Percentiles rank a stretch among this genome's conserved stretches.
These are phyloP conservation scores for Diglossa brunneiventris DNA, from an alignment of 2,113 vertebrate genomes.

Conservation along the genomic window DNA sequence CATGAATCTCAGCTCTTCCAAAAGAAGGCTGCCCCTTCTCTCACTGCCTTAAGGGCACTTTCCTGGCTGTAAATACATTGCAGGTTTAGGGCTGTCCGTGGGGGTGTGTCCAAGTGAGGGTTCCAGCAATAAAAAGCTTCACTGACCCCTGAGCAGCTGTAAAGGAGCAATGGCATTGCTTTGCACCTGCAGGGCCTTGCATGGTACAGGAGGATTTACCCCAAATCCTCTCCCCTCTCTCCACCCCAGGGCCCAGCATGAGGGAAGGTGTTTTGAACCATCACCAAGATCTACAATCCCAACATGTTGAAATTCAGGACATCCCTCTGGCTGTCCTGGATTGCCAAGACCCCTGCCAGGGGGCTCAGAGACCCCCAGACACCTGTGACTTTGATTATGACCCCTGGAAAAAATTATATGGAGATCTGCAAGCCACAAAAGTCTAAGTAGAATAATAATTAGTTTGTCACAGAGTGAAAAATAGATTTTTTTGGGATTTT, in stretches of 20 bases:
- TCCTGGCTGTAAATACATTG: not conserved
- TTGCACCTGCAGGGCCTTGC: too few species aligned
- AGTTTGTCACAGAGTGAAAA: too few species aligned
- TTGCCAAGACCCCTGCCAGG: too few species aligned
- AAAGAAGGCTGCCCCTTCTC: not conserved
- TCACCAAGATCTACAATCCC: accelerated
- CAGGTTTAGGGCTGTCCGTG: not conserved
- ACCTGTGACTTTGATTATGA: too few species aligned
- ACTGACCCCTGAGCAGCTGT: not conserved
- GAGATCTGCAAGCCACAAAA: too few species aligned
- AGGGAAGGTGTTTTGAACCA: not conserved
- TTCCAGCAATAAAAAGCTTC: not conserved
- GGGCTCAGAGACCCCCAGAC: too few species aligned
- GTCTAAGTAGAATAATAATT: too few species aligned
- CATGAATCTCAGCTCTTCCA: not conserved
- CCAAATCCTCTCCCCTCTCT: not conserved
- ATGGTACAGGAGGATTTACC: not conserved
- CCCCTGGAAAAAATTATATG: too few species aligned
- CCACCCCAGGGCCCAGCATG: not conserved
- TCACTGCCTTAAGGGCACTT: not conserved
- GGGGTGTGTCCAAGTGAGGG: not conserved
- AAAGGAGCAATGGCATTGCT: not conserved
- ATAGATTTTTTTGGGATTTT: too few species aligned
- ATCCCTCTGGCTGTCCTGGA: too few species aligned
- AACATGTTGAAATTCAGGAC: too few species aligned